Percentiles rank a stretch among this genome's conserved stretches.
phyloP scores from a whole-genome alignment of 2,113 vertebrate species.

The Erythrocercus mccallii region DNA sequence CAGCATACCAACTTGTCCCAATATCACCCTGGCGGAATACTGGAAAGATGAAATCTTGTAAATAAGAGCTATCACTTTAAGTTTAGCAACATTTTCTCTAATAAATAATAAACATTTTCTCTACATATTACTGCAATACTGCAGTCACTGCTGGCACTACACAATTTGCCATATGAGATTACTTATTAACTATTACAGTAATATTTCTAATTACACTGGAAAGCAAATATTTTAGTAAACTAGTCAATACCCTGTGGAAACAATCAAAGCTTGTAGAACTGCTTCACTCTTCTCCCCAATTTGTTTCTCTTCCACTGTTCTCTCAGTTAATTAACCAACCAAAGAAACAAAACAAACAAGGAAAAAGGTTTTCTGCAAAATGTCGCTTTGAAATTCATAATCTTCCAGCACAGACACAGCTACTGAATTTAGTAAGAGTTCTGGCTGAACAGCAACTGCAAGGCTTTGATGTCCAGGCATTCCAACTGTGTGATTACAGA shows the following conservation, averaged over 20 bases:
- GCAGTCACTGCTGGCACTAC: background rate
- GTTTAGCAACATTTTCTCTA: background rate
- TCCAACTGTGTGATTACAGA: background rate
- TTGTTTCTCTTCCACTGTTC: background rate
- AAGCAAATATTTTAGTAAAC: background rate
- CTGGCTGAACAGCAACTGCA: background rate
- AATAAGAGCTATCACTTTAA: background rate
- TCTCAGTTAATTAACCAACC: background rate
- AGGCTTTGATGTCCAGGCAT: background rate
- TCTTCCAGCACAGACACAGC: background rate
- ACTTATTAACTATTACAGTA: background rate
- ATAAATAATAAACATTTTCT: background rate
- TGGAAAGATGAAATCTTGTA: slow-evolving; percentile 60
- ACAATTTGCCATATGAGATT: background rate
- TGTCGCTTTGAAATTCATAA: background rate
- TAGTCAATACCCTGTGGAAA: background rate
- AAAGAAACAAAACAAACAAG: background rate
- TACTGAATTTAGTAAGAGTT: background rate
- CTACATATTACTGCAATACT: background rate
- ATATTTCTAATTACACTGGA: background rate
- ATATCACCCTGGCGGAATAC: slow-evolving; percentile 98
- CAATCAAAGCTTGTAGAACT: background rate
- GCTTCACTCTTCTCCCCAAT: background rate
- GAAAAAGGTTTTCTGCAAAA: background rate
- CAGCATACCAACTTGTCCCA: slow-evolving; percentile 96